Evolutionary conservation across 1,140 invertebrate species (phyloP).

Genomic region (Neodiprion virginianus): DNA sequence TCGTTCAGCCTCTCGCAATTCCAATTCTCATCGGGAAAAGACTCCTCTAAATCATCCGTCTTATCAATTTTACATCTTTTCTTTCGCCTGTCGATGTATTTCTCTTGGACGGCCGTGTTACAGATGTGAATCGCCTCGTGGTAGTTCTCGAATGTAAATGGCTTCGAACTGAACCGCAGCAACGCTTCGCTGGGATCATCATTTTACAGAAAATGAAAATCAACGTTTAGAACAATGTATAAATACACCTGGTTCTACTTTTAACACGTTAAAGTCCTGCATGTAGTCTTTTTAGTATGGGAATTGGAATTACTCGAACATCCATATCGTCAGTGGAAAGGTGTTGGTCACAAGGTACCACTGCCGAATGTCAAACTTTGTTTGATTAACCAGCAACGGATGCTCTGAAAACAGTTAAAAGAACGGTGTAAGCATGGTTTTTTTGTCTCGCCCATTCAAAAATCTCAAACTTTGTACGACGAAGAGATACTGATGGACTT

Average conservation of each 20-base stretch:
- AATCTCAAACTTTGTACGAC: not conserved
- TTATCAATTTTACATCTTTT: constrained; percentile 37
- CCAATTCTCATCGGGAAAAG: constrained; percentile 88
- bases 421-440: constrained; percentile 13
- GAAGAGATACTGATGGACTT: not conserved
- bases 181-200: constrained; percentile 74
- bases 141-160: constrained; percentile 81
- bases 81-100: constrained; percentile 72
- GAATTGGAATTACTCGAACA: constrained; percentile 72
- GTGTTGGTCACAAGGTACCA: constrained; percentile 89
- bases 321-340: constrained; percentile 84
- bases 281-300: too few relatives aligned
- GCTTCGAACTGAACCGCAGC: constrained; percentile 87
- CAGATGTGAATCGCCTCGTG: constrained; percentile 91
- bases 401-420: constrained; percentile 66
- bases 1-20: constrained; percentile 77
- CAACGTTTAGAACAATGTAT: not conserved
- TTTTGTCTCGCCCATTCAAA: constrained; percentile 8
- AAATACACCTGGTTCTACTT: constrained; percentile 12
- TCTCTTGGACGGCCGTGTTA: constrained; percentile 90
- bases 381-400: constrained; percentile 83
- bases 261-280: not conserved
- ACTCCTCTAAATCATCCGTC: constrained; percentile 58
- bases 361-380: constrained; percentile 91
- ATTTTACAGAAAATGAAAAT: not conserved